These are phyloP conservation scores for Sitta europaea DNA, from an alignment of 2,113 vertebrate species.

Conservation along the genomic window DNA sequence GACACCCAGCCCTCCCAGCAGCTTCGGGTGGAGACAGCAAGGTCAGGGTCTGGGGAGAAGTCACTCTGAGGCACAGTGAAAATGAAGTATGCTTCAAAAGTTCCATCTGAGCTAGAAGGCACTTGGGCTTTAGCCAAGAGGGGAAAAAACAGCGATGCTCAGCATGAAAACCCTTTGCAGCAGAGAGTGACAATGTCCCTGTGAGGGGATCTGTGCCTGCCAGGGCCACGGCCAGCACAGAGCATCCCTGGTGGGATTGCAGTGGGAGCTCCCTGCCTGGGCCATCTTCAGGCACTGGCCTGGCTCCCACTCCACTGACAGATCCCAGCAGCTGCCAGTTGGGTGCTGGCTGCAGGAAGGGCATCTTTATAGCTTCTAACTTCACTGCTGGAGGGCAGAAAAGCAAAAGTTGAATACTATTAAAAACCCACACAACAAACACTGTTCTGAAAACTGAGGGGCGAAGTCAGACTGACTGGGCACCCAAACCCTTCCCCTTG, in stretches of 20 bases:
- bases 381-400: background rate
- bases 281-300: background rate
- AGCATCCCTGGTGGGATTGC: background rate
- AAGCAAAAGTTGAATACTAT: background rate
- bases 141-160: accelerated
- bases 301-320: background rate
- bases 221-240: accelerated
- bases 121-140: background rate
- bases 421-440: background rate
- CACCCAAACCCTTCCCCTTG: background rate
- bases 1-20: background rate
- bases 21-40: background rate
- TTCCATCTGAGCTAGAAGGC: background rate
- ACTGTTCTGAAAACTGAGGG: background rate
- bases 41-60: background rate
- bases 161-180: background rate
- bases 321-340: background rate
- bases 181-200: background rate
- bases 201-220: background rate
- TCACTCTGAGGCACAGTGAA: background rate
- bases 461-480: background rate
- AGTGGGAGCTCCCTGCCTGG: background rate
- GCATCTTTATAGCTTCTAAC: background rate
- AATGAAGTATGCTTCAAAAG: background rate
- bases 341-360: background rate